Percentiles rank a stretch among this genome's conserved stretches.
phyloP scores from a whole-genome alignment of 2,888 invertebrate species.

The Stratiomys singularior region DNA sequence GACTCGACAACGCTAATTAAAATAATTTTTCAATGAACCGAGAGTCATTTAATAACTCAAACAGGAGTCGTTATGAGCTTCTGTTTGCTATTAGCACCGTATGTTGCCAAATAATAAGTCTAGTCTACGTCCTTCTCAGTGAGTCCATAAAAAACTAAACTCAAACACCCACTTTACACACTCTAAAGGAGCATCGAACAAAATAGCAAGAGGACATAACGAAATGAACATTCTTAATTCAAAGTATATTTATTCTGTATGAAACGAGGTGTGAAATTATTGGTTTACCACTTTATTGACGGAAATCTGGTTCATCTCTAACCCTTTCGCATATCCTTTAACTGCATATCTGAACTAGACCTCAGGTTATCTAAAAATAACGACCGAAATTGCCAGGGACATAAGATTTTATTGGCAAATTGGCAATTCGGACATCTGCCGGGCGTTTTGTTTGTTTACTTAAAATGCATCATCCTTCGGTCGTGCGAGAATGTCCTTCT shows the following conservation, averaged over 20 bases:
- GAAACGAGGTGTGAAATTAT: constrained; percentile 46
- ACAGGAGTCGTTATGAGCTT: constrained; percentile 27
- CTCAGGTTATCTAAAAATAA: constrained; percentile 22
- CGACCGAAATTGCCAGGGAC: constrained; percentile 18
- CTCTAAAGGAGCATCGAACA: not conserved
- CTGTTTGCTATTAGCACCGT: constrained; percentile 28
- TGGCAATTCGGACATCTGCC: constrained; percentile 49
- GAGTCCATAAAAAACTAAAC: not conserved
- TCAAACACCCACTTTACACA: not conserved
- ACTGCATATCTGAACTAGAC: not conserved
- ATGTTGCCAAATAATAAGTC: not conserved
- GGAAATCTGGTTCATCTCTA: not conserved
- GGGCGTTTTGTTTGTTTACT: constrained; percentile 50
- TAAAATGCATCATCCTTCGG: constrained; percentile 29
- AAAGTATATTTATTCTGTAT: not conserved
- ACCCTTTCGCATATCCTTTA: constrained; percentile 29
- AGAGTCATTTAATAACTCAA: constrained; percentile 13
- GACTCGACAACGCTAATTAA: constrained; percentile 34
- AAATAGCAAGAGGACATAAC: not conserved
- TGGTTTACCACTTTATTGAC: constrained; percentile 42
- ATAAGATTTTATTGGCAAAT: constrained; percentile 39
- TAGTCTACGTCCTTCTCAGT: not conserved
- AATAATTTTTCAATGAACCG: constrained; percentile 45
- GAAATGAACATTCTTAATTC: constrained; percentile 9
- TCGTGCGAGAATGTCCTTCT: not conserved